phyloP scores from a whole-genome alignment of 2,888 invertebrate genomes.

The Andrena marginata region DNA sequence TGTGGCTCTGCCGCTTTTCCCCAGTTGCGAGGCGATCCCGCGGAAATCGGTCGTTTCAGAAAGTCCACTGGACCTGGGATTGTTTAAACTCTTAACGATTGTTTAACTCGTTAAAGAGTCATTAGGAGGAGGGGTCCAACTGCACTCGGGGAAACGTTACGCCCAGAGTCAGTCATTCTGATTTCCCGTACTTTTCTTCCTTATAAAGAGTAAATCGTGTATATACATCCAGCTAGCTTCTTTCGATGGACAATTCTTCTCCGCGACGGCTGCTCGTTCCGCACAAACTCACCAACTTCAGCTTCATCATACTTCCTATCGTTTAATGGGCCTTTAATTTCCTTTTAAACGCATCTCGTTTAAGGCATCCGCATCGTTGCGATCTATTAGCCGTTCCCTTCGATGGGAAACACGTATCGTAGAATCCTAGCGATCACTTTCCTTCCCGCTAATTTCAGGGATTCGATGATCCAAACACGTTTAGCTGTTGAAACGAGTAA shows the following conservation, averaged over 20 bases:
- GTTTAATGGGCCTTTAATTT: constrained; percentile 35
- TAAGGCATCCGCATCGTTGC: neutral
- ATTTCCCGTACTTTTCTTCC: constrained; percentile 26
- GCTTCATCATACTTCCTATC: neutral
- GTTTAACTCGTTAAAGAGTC: constrained; percentile 81
- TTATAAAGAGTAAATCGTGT: constrained; percentile 50
- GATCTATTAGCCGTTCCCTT: too few species aligned
- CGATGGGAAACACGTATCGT: too few species aligned
- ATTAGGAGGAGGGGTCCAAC: constrained; percentile 66
- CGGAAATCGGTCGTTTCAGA: constrained; percentile 61
- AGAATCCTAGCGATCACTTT: neutral
- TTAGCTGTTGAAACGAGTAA: constrained; percentile 19
- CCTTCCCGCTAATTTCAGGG: neutral
- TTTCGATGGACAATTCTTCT: neutral
- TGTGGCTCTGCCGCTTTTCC: constrained; percentile 25
- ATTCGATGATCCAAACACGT: constrained; percentile 31
- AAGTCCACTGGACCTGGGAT: constrained; percentile 54
- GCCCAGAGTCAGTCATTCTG: constrained; percentile 9
- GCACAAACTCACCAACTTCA: neutral
- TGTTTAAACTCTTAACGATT: constrained; percentile 82
- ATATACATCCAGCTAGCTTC: neutral
- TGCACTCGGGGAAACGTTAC: constrained; percentile 69
- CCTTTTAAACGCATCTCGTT: neutral
- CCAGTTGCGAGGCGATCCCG: constrained; percentile 25
- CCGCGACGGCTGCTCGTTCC: neutral